Conservation (phyloP, 2,113 vertebrate species). For the Ceuthmochares aereus region DNA sequence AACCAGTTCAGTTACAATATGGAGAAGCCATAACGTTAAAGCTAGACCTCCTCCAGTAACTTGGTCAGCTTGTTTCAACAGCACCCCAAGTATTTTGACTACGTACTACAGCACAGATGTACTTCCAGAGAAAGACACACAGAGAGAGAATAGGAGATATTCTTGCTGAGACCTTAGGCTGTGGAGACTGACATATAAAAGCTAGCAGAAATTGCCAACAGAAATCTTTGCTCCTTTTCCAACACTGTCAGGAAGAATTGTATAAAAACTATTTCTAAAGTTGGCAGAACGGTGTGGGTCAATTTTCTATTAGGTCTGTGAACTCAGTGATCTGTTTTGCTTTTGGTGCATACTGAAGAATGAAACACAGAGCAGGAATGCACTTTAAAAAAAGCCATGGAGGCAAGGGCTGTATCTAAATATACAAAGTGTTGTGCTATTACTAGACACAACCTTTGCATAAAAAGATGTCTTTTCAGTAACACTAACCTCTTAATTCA, state of each 20-base stretch:
- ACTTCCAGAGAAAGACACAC: background rate
- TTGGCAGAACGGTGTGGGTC: background rate
- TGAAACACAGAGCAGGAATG: background rate
- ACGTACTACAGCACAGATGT: accelerated
- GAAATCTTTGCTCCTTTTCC: background rate
- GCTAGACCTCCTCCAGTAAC: background rate
- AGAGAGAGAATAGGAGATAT: background rate
- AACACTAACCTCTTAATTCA: background rate
- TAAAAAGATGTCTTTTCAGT: background rate
- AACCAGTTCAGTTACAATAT: conserved; percentile 33
- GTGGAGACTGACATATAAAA: background rate
- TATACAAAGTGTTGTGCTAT: background rate
- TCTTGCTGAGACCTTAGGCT: background rate
- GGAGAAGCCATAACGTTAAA: accelerated
- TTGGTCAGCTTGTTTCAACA: background rate
- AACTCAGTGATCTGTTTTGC: background rate
- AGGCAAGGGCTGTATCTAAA: background rate
- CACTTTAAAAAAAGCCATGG: background rate
- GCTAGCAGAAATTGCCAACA: background rate
- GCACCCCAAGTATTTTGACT: background rate
- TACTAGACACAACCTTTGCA: background rate
- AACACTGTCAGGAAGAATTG: background rate
- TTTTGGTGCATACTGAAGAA: background rate
- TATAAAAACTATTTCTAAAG: accelerated
- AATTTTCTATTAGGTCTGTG: background rate